These are phyloP conservation scores for Eunapius fragilis DNA, from an alignment of 37 sponge, comb jelly and placozoan genomes.

Conservation along the genomic window DNA sequence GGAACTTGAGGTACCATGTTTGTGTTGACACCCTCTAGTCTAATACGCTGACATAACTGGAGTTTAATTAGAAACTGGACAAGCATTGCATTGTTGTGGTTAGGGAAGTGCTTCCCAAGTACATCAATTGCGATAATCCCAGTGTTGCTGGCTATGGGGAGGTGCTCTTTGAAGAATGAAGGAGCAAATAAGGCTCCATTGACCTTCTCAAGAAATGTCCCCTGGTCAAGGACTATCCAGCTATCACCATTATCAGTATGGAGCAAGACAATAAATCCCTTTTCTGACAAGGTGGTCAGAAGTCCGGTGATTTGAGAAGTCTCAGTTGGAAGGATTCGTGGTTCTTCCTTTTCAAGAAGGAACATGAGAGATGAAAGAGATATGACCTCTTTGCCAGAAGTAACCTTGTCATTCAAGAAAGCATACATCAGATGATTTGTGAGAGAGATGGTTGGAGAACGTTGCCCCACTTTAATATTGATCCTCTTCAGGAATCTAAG, in stretches of 20 bases:
- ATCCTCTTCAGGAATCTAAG: no score
- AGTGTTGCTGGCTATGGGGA: neutral
- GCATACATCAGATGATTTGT: constrained; percentile 5
- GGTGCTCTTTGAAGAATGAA: constrained; percentile 7
- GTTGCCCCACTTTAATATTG: neutral
- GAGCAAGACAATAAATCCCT: constrained; percentile 11
- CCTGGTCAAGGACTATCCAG: constrained; percentile 16
- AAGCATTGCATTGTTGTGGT: neutral
- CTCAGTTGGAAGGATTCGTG: neutral
- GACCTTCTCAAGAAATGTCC: neutral
- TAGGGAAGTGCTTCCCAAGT: neutral
- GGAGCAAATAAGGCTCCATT: constrained; percentile 19
- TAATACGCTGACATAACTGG: constrained; percentile 7
- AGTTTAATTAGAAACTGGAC: constrained; percentile 1
- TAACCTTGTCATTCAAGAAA: neutral
- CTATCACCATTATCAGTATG: neutral
- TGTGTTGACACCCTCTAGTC: neutral
- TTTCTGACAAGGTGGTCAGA: constrained; percentile 7
- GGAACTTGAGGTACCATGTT: neutral
- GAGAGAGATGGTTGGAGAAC: neutral
- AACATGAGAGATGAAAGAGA: neutral
- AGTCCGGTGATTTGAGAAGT: neutral
- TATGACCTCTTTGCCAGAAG: neutral
- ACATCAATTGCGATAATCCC: neutral
- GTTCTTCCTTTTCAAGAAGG: neutral